phyloP scores from a whole-genome alignment of 2,888 invertebrate species.

The Agrochola macilenta region DNA sequence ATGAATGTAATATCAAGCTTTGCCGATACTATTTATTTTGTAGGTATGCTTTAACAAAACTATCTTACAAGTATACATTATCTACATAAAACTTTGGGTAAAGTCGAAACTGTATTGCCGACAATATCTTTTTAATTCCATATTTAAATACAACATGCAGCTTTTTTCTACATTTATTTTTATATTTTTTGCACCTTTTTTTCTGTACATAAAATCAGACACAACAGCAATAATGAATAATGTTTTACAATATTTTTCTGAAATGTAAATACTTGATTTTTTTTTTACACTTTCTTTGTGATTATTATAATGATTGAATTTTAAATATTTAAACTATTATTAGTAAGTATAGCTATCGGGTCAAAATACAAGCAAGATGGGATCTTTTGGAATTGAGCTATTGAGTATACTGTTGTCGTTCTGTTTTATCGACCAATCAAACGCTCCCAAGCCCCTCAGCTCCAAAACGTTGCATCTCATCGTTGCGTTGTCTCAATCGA shows the following conservation, averaged over 20 bases:
- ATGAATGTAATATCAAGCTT: slow-evolving; percentile 1
- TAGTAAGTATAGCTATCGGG: slow-evolving; percentile 28
- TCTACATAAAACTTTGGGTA: not conserved
- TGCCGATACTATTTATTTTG: not conserved
- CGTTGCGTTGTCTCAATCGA: not conserved
- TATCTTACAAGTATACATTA: not conserved
- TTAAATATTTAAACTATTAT: slow-evolving; percentile 39
- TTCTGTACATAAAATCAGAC: slow-evolving; percentile 28
- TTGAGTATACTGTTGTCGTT: not conserved
- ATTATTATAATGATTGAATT: slow-evolving; percentile 40
- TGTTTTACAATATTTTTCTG: slow-evolving; percentile 28
- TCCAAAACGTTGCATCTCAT: slow-evolving; percentile 28
- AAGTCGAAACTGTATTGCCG: not conserved
- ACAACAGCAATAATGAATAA: slow-evolving; percentile 23
- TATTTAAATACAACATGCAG: not conserved
- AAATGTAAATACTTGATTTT: slow-evolving; percentile 40
- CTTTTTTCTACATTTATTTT: not conserved
- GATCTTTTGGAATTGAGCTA: slow-evolving; percentile 4
- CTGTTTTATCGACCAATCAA: slow-evolving; percentile 1
- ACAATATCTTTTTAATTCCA: not conserved
- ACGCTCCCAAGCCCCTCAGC: not conserved
- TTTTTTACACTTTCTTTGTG: slow-evolving; percentile 36
- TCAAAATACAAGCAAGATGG: not conserved
- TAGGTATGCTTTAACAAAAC: not conserved
- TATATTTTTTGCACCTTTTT: not conserved